phyloP scores from a whole-genome alignment of 1,140 invertebrate species.

The Hirudo medicinalis region DNA sequence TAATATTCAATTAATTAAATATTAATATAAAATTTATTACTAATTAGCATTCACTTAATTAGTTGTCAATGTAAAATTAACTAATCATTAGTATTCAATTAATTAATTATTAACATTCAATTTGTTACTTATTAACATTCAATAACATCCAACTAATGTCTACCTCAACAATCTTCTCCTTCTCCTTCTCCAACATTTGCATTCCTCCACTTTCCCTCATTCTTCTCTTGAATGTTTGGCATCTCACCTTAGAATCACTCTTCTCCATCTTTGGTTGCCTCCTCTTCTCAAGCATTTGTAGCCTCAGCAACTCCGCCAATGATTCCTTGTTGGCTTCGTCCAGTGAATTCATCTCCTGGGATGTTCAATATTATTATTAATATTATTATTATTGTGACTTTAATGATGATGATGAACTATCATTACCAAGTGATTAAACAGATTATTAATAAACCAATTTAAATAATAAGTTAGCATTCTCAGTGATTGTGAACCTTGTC shows the following conservation, averaged over 20 bases:
- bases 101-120: too few species aligned
- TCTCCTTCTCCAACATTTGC: neutral
- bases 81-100: too few species aligned
- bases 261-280: neutral
- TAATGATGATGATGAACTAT: too few species aligned
- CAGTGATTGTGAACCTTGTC: neutral
- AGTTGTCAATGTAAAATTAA: too few species aligned
- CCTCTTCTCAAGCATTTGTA: neutral
- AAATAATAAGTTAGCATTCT: neutral
- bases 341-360: conserved; percentile 1
- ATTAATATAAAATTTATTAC: too few species aligned
- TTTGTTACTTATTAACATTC: neutral
- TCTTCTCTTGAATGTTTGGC: neutral
- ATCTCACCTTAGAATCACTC: neutral
- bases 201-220: neutral
- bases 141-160: neutral
- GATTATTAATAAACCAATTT: too few species aligned
- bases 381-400: too few species aligned
- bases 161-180: conserved; percentile 1
- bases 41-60: too few species aligned
- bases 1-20: too few species aligned
- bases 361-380: neutral
- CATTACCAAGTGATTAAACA: too few species aligned
- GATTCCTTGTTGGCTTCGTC: neutral
- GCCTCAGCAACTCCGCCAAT: neutral